phyloP scores from a whole-genome alignment of 1,140 invertebrate species.

The Helicoverpa armigera region DNA sequence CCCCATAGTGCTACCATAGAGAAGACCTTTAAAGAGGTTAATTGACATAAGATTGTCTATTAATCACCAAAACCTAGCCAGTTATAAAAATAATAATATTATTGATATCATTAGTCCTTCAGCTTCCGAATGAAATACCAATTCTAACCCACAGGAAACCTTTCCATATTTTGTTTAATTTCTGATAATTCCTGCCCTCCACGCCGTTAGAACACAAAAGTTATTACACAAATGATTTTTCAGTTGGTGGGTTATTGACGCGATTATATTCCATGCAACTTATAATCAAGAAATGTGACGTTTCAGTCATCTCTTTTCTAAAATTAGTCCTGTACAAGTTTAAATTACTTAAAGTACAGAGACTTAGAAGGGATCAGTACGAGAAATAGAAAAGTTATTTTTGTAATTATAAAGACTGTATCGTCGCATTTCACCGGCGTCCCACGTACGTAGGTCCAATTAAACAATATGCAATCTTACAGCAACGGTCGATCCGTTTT shows the following conservation, averaged over 20 bases:
- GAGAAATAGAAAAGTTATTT: too few relatives aligned
- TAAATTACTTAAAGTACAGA: background rate
- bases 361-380: background rate
- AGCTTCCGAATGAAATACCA: too few relatives aligned
- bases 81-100: too few relatives aligned
- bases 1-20: background rate
- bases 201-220: too few relatives aligned
- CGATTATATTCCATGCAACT: slow-evolving; percentile 36
- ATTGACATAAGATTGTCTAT: too few relatives aligned
- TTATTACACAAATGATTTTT: background rate
- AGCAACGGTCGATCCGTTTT: slow-evolving; percentile 97
- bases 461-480: slow-evolving; percentile 87
- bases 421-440: slow-evolving; percentile 37
- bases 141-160: too few relatives aligned
- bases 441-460: slow-evolving; percentile 24
- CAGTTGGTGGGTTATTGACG: slow-evolving; percentile 39
- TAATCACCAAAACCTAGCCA: too few relatives aligned
- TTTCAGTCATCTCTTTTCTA: slow-evolving; percentile 5
- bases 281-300: slow-evolving; percentile 29
- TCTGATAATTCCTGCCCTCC: too few relatives aligned
- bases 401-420: slow-evolving; percentile 37
- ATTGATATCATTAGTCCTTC: too few relatives aligned
- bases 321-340: background rate
- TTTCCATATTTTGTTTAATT: too few relatives aligned
- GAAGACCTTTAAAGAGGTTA: too few relatives aligned